Evolutionary conservation across 64 coral and sea anemone species (phyloP).

Genomic region (Orbicella faveolata): DNA sequence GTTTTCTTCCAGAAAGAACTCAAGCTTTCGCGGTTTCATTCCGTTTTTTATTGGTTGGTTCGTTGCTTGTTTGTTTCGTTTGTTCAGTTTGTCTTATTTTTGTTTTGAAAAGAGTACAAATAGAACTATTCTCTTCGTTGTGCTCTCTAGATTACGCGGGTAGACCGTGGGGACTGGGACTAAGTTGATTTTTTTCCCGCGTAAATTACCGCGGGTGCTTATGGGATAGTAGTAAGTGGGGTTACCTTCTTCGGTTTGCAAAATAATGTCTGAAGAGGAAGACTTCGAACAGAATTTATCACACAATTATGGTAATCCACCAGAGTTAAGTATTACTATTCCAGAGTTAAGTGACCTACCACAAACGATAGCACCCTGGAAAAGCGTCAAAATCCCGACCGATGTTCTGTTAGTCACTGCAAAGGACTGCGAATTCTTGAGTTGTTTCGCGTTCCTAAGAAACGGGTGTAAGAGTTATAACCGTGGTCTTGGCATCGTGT

Average conservation of each 20-base stretch:
- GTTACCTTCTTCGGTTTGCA: no score
- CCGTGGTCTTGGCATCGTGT: background rate
- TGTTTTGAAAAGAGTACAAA: no score
- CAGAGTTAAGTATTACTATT: background rate
- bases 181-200: no score
- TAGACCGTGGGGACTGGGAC: no score
- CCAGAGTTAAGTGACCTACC: background rate
- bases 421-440: slow-evolving; percentile 17
- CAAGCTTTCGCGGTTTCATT: no score
- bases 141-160: no score
- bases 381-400: background rate
- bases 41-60: no score
- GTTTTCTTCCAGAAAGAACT: no score
- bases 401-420: slow-evolving; percentile 17
- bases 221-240: background rate
- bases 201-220: background rate
- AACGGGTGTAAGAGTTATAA: background rate
- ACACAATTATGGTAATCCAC: background rate
- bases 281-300: background rate
- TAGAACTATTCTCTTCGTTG: no score
- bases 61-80: no score
- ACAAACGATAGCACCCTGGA: background rate
- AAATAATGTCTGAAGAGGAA: background rate
- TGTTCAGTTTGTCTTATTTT: no score
- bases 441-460: background rate